These are phyloP conservation scores for Cyanoramphus novaezelandiae DNA, from an alignment of 2,113 vertebrate species.

Conservation along the genomic window DNA sequence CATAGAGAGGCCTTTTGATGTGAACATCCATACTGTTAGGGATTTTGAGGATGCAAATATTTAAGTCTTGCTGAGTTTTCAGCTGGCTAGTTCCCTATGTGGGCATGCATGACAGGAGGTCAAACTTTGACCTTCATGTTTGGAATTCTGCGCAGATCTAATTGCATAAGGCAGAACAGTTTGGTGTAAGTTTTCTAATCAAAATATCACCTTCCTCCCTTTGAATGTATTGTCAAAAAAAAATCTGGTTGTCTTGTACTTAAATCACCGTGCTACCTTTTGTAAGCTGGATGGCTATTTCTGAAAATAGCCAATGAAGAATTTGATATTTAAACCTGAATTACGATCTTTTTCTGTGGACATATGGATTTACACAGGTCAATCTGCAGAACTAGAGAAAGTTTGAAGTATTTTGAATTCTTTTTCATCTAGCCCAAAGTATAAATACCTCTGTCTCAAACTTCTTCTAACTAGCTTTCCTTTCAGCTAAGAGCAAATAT, in stretches of 20 bases:
- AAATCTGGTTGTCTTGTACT: background rate
- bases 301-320: background rate
- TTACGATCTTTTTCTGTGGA: background rate
- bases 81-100: background rate
- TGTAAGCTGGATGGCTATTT: background rate
- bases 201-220: background rate
- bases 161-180: background rate
- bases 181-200: background rate
- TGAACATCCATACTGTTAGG: background rate
- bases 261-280: background rate
- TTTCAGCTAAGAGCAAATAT: background rate
- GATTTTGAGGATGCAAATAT: background rate
- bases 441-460: background rate
- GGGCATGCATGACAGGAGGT: background rate
- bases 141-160: background rate
- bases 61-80: background rate
- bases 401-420: background rate
- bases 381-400: background rate
- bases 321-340: background rate
- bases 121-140: background rate
- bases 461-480: background rate
- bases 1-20: rapidly evolving
- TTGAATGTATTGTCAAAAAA: background rate
- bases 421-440: background rate
- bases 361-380: rapidly evolving